Conservation (phyloP, 2,113 vertebrate genomes). For the Hippolais icterina region DNA sequence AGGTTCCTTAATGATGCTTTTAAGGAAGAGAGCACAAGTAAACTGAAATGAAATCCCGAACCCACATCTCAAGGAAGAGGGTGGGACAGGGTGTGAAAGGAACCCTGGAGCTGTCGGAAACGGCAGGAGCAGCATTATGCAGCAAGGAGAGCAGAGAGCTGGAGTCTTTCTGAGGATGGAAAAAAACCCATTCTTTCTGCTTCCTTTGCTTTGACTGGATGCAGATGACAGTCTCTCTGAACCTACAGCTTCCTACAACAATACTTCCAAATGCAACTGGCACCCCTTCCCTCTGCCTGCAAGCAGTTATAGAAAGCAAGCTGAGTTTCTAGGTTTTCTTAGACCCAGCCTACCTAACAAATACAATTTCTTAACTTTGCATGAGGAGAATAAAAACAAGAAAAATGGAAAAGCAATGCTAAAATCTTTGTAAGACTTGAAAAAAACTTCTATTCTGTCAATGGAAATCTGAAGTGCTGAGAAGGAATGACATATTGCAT, state of each 20-base stretch:
- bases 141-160: background rate
- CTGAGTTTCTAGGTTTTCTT: background rate
- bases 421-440: background rate
- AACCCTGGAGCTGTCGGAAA: background rate
- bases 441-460: background rate
- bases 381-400: background rate
- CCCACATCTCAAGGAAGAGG: background rate
- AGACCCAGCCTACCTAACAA: background rate
- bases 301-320: background rate
- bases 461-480: background rate
- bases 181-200: background rate
- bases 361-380: background rate
- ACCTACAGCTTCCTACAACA: conserved; percentile 9
- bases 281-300: background rate
- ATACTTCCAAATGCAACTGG: conserved; percentile 23
- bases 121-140: background rate
- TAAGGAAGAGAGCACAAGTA: background rate
- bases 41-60: background rate
- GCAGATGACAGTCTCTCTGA: background rate
- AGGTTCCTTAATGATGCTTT: conserved; percentile 5
- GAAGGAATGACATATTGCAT: background rate
- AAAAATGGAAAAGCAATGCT: background rate
- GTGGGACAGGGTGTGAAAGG: conserved; percentile 13
- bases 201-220: background rate
- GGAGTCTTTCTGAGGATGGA: background rate